These are phyloP conservation scores for Zeugodacus cucurbitae DNA, from an alignment of 1,140 invertebrate species.

Conservation along the genomic window DNA sequence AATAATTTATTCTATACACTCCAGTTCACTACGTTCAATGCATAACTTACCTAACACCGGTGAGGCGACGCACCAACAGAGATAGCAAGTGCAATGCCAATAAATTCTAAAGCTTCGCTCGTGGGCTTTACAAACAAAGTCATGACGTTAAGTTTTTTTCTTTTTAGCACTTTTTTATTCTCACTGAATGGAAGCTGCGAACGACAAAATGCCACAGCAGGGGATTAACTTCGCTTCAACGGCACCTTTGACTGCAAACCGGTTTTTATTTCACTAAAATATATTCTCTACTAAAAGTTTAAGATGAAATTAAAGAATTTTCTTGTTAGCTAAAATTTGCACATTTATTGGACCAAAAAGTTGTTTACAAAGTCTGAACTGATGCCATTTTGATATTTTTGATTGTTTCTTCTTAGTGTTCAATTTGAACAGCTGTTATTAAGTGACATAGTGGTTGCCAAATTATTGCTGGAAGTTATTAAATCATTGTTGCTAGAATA, in stretches of 20 bases:
- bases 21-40: background rate
- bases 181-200: background rate
- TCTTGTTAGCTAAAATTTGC: background rate
- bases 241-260: background rate
- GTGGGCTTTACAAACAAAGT: background rate
- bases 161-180: background rate
- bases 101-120: background rate
- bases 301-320: background rate
- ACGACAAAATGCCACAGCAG: background rate
- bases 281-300: background rate
- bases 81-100: background rate
- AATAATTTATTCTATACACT: slow-evolving; percentile 8
- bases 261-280: background rate
- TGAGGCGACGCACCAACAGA: background rate
- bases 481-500: background rate
- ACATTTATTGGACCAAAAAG: background rate
- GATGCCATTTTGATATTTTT: background rate
- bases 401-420: background rate
- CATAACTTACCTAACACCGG: background rate
- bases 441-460: background rate
- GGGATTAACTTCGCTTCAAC: background rate
- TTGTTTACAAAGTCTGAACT: background rate
- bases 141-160: background rate
- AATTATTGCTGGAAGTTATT: background rate
- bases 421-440: background rate